phyloP scores from a whole-genome alignment of 2,113 vertebrate genomes.

The Sylvia atricapilla region DNA sequence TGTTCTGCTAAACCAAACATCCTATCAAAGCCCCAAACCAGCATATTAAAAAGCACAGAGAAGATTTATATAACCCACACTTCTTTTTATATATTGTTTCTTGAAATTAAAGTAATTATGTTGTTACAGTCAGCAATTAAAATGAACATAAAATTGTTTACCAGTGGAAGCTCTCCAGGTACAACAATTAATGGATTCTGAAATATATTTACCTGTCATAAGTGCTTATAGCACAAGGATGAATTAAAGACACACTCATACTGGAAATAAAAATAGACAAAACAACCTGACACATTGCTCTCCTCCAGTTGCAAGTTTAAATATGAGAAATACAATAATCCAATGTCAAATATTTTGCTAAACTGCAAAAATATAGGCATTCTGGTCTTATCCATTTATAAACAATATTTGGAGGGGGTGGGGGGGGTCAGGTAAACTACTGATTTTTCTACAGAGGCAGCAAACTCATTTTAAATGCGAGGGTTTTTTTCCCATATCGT shows the following conservation, averaged over 20 bases:
- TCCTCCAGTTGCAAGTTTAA: background rate
- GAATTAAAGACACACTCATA: background rate
- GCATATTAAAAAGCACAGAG: background rate
- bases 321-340: background rate
- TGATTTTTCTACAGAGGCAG: background rate
- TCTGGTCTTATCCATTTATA: background rate
- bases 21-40: background rate
- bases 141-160: background rate
- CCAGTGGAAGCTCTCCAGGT: background rate
- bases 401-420: fast-evolving
- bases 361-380: background rate
- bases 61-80: background rate
- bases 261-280: background rate
- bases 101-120: slow-evolving; percentile 1
- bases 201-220: background rate
- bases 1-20: background rate
- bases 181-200: background rate
- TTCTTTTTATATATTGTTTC: background rate
- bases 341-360: background rate
- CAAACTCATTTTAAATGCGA: background rate
- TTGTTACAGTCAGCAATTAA: background rate
- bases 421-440: fast-evolving
- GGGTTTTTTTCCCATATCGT: background rate
- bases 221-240: background rate
- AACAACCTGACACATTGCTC: background rate